These are phyloP conservation scores for Propithecus perrieri DNA, from an alignment of 2,797 vertebrate species.

Conservation along the genomic window DNA sequence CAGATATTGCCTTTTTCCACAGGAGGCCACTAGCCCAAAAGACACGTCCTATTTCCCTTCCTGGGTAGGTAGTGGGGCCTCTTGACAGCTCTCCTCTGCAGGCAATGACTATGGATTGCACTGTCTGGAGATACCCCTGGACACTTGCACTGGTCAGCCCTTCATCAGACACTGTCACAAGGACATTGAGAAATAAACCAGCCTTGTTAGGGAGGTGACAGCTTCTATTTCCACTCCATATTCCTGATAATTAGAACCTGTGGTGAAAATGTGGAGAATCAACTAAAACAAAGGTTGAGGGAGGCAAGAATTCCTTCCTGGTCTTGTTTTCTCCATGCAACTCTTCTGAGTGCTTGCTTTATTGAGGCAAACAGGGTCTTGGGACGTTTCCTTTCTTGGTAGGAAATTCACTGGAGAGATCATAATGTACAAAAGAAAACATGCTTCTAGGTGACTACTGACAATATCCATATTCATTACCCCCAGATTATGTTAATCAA, in stretches of 20 bases:
- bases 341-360: not conserved
- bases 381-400: slow-evolving; percentile 30
- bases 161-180: not conserved
- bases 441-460: slow-evolving; percentile 58
- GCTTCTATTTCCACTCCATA: not conserved
- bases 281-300: not conserved
- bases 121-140: not conserved
- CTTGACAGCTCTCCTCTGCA: not conserved
- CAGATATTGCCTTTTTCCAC: not conserved
- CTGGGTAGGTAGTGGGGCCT: not conserved
- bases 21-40: not conserved
- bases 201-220: not conserved
- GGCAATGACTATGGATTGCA: no score
- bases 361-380: not conserved
- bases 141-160: not conserved
- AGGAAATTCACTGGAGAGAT: slow-evolving; percentile 65
- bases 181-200: not conserved
- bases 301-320: not conserved
- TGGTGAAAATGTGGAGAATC: not conserved
- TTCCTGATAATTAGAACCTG: not conserved
- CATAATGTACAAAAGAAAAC: slow-evolving; percentile 62
- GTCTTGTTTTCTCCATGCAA: not conserved
- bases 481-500: slow-evolving; percentile 66
- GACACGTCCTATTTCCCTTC: not conserved
- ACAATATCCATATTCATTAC: slow-evolving; percentile 73